Base-by-base conservation (phyloP, 1,140 invertebrate genomes). In the Meloidogyne chitwoodi region DNA sequence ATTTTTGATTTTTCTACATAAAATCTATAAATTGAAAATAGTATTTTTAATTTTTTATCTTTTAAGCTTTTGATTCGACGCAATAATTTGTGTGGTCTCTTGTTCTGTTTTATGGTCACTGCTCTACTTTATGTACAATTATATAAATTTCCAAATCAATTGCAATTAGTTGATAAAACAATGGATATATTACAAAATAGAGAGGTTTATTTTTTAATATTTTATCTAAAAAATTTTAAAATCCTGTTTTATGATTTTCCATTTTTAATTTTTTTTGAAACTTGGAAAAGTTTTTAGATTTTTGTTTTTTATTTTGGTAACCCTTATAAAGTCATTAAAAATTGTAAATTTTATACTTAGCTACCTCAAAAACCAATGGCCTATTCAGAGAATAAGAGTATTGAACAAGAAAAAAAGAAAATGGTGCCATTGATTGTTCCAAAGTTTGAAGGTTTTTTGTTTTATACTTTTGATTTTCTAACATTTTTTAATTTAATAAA, bases 101-200 rank as follows among this genome's bases (percentile, higher is more conserved):
- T 74, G 6, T 24, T 65, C 12, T 62, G 44, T 48, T 14, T 77
- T 24, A 19, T 74, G 8, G 41, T 66, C 4, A 41, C 56, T 38
- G 19, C n/a, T 22, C 22, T 78, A 27, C n/a, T 78, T 34, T 78
- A 78, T 48, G 29, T 78, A 16, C 66, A 78, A 69, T 70, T 78
- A 48, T 69, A 48, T 34, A 38, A 38, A 19, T 78, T 78, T 19
- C 69, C 69, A 4, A 48, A 38, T 16, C 24, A 72, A 10, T 72
- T 66, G 3, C 56, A 64, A 27, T 69, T 64, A 27, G 27, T 78
- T 24, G 64, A 48, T 66, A 61, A 64, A 44, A 29, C 29, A 62
- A 70, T 48, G 27, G 41, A 24, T 48, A 10, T 67, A 6, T 22
- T 26, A 34, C 62, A 38, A 26, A 41, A 72, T 24, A 70, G 44